phyloP scores from a whole-genome alignment of 35 echinoderm and acorn worm genomes.

The Strongylocentrotus purpuratus region DNA sequence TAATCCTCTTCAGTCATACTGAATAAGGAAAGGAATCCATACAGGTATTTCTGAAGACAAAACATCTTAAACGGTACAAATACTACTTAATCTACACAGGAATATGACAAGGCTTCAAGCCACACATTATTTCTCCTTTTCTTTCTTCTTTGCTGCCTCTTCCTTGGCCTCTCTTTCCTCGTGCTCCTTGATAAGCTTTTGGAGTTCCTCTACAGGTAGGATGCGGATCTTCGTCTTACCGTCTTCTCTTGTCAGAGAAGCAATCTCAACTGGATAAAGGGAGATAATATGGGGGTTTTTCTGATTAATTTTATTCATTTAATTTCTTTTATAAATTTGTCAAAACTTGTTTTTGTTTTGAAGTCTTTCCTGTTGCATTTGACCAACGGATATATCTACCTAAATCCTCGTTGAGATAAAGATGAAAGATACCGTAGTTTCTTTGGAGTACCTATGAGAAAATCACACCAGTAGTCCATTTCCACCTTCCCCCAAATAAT shows the following conservation, averaged over 20 bases:
- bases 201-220: conserved; percentile 68
- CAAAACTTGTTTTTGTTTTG: too few species aligned
- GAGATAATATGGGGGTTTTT: background rate
- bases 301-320: too few species aligned
- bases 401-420: too few species aligned
- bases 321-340: too few species aligned
- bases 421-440: too few species aligned
- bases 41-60: background rate
- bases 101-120: background rate
- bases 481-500: too few species aligned
- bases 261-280: conserved; percentile 85
- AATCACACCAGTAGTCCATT: too few species aligned
- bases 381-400: too few species aligned
- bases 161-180: conserved; percentile 89
- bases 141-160: conserved; percentile 94
- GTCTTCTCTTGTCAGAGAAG: conserved; percentile 84
- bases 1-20: background rate
- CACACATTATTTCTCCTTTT: conserved; percentile 82
- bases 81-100: background rate
- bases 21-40: background rate
- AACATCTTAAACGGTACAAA: background rate
- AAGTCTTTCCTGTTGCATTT: too few species aligned
- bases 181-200: conserved; percentile 75
- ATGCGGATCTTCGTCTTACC: conserved; percentile 87
- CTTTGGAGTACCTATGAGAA: too few species aligned